Evolutionary conservation across 2,113 vertebrate species (phyloP), one percentile per base, ranked within the genome.

Genomic region (Heterotilapia buettikoferi): DNA sequence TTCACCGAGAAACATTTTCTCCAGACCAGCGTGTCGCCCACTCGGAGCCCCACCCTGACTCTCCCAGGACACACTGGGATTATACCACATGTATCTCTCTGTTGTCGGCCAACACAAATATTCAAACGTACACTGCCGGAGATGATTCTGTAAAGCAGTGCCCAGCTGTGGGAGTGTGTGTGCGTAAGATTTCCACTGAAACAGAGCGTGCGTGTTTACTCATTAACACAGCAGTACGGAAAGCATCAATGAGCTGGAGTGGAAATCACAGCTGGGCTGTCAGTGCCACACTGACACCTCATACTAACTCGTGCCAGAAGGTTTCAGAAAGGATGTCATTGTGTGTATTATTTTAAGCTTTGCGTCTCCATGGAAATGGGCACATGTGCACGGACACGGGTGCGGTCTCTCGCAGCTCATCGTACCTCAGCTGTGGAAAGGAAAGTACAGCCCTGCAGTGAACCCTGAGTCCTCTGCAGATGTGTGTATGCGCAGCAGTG

Each of bases 361-460:
- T 5, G 50, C 1, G 83, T 95, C 93, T 92, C 94, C 90, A 94
- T 96, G 93, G 93, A 91, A 95, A 95, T 88, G 84, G 59, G 90
- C 78, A 88, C 83, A 89, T 78, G 61, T 83, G 85, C 52, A 85
- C 1, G 11, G 61, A 87, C 84, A 94, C 16, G 50, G 33, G 76
- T 47, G 36, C 71, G 56, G 33, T 36, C 68, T 40, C 86, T 87
- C 79, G 80, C 86, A 90, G 63, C 9, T 84, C 79, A 53, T 78
- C 78, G n/a, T 84, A 83, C 80, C 84, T 88, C 91, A 92, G 89
- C 71, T 47, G 89, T 9, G 66, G 87, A 80, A 83, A 80, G 26
- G 86, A 86, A 91, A 83, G 85, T 12, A 5, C 6, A n/a, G 81
- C 71, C 84, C 78, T 2, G 53, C 82, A 78, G 81, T 89, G 90